Conservation (phyloP, 2,113 vertebrate genomes). For the Acrocephalus kingi region DNA sequence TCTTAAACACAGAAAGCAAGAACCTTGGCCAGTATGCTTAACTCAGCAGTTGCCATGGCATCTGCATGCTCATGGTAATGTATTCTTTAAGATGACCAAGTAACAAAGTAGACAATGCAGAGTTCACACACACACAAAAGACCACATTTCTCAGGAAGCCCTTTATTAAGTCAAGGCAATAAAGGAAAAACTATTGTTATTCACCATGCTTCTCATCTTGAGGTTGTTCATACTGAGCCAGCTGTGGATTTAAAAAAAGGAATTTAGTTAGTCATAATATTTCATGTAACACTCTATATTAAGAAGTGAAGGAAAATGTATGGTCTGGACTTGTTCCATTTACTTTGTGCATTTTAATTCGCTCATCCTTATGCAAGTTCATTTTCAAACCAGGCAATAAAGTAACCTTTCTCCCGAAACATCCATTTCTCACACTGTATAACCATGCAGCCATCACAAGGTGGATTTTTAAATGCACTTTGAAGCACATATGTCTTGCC, state of each 20-base stretch:
- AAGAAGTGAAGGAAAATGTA: neutral
- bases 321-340: neutral
- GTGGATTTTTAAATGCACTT: neutral
- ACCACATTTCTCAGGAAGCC: slow-evolving; percentile 74
- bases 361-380: neutral
- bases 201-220: slow-evolving; percentile 80
- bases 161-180: slow-evolving; percentile 75
- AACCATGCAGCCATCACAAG: neutral
- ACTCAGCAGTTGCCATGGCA: neutral
- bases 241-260: slow-evolving; percentile 78
- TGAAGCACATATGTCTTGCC: neutral
- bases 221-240: slow-evolving; percentile 86
- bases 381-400: neutral
- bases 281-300: neutral
- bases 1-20: neutral
- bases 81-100: neutral
- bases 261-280: slow-evolving; percentile 44
- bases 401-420: neutral
- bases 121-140: slow-evolving; percentile 37
- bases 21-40: neutral
- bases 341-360: neutral
- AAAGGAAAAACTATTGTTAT: slow-evolving; percentile 64
- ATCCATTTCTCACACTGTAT: neutral
- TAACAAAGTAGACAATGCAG: neutral
- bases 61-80: neutral